Percentiles rank a stretch among this genome's conserved stretches.
Evolutionary conservation across 2,113 vertebrate genomes (phyloP).

Genomic region (Coturnix japonica): DNA sequence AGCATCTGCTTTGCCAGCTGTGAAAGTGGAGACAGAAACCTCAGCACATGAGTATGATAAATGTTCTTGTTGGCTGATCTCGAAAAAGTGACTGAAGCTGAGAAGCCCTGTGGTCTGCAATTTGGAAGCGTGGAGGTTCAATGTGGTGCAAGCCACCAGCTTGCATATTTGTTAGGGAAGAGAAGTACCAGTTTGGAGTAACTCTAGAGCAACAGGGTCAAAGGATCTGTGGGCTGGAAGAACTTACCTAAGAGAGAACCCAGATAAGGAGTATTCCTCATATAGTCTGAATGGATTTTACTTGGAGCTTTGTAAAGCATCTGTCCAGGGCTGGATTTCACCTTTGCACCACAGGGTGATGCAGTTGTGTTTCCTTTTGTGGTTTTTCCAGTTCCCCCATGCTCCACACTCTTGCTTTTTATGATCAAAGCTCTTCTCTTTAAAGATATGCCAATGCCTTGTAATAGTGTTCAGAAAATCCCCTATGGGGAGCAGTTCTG

Average conservation of each 20-base stretch:
- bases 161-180: background rate
- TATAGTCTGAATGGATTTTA: background rate
- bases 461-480: background rate
- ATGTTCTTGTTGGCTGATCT: background rate
- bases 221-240: background rate
- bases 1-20: conserved; percentile 48
- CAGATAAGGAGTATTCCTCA: background rate
- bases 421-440: conserved; percentile 11
- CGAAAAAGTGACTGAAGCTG: background rate
- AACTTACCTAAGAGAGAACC: background rate
- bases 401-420: background rate
- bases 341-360: background rate
- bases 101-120: background rate
- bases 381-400: background rate
- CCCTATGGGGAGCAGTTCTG: conserved; percentile 24
- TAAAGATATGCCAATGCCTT: conserved; percentile 20
- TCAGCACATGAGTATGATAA: background rate
- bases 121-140: background rate
- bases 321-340: background rate
- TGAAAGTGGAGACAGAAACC: background rate
- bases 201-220: background rate
- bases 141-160: background rate
- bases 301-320: background rate
- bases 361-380: background rate
- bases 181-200: background rate